Conservation (phyloP, 2,113 vertebrate species). For the Microcebus lehilahytsara region DNA sequence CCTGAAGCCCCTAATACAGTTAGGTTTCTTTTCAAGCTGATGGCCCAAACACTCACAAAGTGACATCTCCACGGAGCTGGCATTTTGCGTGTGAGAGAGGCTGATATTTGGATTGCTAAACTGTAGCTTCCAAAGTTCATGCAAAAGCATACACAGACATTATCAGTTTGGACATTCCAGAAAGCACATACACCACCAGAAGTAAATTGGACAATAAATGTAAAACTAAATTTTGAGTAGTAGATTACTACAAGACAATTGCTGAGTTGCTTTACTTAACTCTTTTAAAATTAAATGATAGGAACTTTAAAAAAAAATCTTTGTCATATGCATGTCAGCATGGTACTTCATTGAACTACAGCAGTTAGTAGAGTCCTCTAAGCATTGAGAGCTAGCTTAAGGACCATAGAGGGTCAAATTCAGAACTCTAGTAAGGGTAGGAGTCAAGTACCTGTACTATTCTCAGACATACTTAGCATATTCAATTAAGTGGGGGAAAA, state of each 20-base stretch:
- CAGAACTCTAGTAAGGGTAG: not conserved
- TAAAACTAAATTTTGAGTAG: not conserved
- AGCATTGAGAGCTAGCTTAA: not conserved
- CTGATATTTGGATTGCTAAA: not conserved
- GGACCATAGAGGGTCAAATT: not conserved
- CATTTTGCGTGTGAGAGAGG: not conserved
- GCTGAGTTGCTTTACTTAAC: not conserved
- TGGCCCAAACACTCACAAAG: not conserved
- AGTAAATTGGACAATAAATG: not conserved
- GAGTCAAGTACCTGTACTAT: not conserved
- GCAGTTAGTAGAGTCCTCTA: not conserved
- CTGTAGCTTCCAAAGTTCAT: not conserved
- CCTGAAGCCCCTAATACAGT: slow-evolving; percentile 84
- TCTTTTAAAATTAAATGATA: not conserved
- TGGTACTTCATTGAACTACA: not conserved
- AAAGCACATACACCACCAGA: not conserved
- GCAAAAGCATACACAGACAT: not conserved
- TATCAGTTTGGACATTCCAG: not conserved
- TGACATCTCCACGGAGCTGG: not conserved
- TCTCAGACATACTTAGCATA: not conserved
- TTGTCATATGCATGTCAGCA: not conserved
- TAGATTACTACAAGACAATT: not conserved
- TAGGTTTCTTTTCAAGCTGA: slow-evolving; percentile 75
- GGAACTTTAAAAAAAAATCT: not conserved
- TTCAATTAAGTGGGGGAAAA: not conserved